Percentiles rank a stretch among this genome's conserved stretches.
Conservation (phyloP, 2,888 invertebrate species). For the Microctonus aethiopoides region DNA sequence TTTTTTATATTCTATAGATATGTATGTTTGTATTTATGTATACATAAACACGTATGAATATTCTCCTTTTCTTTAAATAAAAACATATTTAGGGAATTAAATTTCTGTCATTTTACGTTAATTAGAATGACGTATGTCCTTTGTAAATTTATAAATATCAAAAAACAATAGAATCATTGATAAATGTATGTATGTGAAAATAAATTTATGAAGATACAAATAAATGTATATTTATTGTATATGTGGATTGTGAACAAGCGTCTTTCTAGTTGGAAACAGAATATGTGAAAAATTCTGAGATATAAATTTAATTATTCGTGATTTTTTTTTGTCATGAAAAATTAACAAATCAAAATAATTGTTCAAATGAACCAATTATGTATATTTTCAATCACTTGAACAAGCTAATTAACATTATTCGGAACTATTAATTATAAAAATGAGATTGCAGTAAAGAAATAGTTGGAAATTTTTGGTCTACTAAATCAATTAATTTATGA, state of each 20-base stretch:
- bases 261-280: background rate
- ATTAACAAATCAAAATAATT: too few species aligned
- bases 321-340: too few species aligned
- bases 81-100: background rate
- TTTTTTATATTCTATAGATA: background rate
- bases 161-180: background rate
- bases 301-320: background rate
- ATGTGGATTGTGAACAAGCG: background rate
- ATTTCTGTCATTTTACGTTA: too few species aligned
- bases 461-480: too few species aligned
- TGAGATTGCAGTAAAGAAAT: too few species aligned
- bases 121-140: too few species aligned
- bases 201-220: background rate
- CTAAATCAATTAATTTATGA: too few species aligned
- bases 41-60: background rate
- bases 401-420: too few species aligned
- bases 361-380: too few species aligned
- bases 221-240: background rate
- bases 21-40: background rate
- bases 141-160: background rate
- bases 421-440: too few species aligned
- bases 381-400: too few species aligned
- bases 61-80: background rate
- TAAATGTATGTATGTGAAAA: background rate
- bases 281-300: background rate